Base-by-base conservation (phyloP, 2,113 vertebrate species). In the Hyperoodon ampullatus region DNA sequence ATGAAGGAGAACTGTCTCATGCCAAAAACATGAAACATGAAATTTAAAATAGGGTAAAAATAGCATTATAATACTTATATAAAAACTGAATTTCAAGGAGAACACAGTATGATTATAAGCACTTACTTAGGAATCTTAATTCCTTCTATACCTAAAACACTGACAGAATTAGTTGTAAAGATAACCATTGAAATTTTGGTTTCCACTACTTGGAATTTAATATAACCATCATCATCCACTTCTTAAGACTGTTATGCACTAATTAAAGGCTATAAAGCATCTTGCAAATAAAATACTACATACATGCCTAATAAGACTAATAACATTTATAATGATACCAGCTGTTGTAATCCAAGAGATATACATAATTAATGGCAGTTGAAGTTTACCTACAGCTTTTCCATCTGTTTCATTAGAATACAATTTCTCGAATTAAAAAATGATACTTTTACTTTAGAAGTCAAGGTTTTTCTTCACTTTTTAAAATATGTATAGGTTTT, bases 281-380 rank as follows among this genome's bases (percentile, higher is more conserved):
- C 92, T 93, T 97, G 74, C 68, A 94, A 82, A 90, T 95, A 97
- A 95, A 97, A 93, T 95, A 47, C 28, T 97, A 96, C 74, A 96
- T 95, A 95, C 53, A 96, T 90, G 82, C 33, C 71, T 97, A 97
- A 96, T 97, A 97, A 96, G 66, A 93, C 88, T 97, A 96, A 97
- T 94, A 97, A 96, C 72, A 86, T 96, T 97, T 95, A 94, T 96
- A 96, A 97, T 97, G 83, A 93, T 90, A 78, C 92, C 97, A 97
- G 96, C 92, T 98, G 95, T 93, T 97, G 83, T 97, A 97, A 96
- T 95, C 93, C 75, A 97, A 97, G 63, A 97, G 92, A 96, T 96
- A 96, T 96, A 97, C 94, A 93, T 97, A 98, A 98, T 98, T 98
- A 97, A 98, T 98, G 93, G 82, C 87, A 97, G 75, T 91, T 96